Conservation (phyloP, 1,140 invertebrate genomes). For the Aradophagus sp. region DNA sequence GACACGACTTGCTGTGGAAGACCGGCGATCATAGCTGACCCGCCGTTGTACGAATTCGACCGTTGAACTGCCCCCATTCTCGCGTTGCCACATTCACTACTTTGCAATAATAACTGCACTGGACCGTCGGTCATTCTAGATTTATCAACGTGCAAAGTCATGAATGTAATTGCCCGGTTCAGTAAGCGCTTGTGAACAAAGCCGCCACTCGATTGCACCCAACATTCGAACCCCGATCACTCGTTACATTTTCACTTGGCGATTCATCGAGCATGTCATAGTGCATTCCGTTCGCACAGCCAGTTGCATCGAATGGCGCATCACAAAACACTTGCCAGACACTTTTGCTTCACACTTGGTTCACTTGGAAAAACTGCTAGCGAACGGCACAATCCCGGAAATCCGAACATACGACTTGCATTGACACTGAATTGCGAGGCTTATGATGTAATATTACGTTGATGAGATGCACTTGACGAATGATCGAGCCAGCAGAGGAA, state of each 20-base stretch:
- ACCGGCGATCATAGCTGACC: slow-evolving; percentile 42
- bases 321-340: slow-evolving; percentile 3
- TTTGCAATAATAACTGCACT: slow-evolving; percentile 67
- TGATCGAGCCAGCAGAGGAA: slow-evolving; percentile 63
- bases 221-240: too few relatives aligned
- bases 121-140: slow-evolving; percentile 68
- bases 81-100: slow-evolving; percentile 68
- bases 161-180: slow-evolving; percentile 1
- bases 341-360: not conserved
- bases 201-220: too few relatives aligned
- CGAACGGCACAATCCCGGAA: not conserved
- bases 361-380: not conserved
- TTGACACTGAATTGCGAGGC: not conserved
- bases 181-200: too few relatives aligned
- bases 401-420: not conserved
- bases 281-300: slow-evolving; percentile 9
- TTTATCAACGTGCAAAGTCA: slow-evolving; percentile 18
- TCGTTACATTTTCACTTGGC: too few relatives aligned
- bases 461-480: slow-evolving; percentile 54
- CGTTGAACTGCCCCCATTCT: slow-evolving; percentile 52
- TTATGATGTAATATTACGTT: slow-evolving; percentile 26
- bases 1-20: slow-evolving; percentile 55
- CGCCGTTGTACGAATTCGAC: slow-evolving; percentile 24
- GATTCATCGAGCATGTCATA: slow-evolving; percentile 1
- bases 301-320: not conserved